Base-by-base conservation (phyloP, 1,140 invertebrate genomes). In the Hestina assimilis region DNA sequence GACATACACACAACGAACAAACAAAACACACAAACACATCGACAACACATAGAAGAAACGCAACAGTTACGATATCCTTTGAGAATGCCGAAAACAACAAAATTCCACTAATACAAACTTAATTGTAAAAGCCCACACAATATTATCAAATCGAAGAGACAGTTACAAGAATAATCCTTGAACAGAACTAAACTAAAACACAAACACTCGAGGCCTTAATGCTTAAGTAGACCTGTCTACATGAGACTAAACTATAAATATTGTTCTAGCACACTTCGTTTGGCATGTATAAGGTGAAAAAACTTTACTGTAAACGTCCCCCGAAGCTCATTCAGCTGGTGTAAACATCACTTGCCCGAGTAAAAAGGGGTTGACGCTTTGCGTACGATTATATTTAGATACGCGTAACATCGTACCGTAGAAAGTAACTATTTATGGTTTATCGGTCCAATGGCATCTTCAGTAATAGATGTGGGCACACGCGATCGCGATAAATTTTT, bases 241-340 rank as follows among this genome's bases (percentile, higher is more conserved):
- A 26, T 9, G 24, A 8, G 26, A 28, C 26, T 12, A 12, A 31
- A 31, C 28, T 12, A 11, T 21, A 12, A 31, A 12, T 46, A 43
- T 15, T 35, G 24, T 8, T 14, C 20, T 46, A 46, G 29, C 17
- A 17, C 15, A 45, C 8, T 47, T 55, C 43, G 51, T 66, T 69
- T 65, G 57, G 46, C 72, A 64, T 72, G 66, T 69, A 63, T 56
- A 54, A 65, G 79, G 75, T 83, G 50, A 77, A 77, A 53, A 75
- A 83, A 79, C 78, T 79, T 75, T 72, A 66, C 48, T 62, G 59
- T 76, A 70, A 72, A 71, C 71, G 73, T 75, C 71, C 66, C 71
- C 68, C 54, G 69, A 70, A 75, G 74, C 75, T 66, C 69, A 57
- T 64, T 72, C 55, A 63, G 68, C 38, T 72, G 72, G 71, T 69